A percentile compares a stretch with the other conserved stretches of the same genome.
These are phyloP conservation scores for Macrotus californicus DNA, from an alignment of 2,113 vertebrate species.

Conservation along the genomic window DNA sequence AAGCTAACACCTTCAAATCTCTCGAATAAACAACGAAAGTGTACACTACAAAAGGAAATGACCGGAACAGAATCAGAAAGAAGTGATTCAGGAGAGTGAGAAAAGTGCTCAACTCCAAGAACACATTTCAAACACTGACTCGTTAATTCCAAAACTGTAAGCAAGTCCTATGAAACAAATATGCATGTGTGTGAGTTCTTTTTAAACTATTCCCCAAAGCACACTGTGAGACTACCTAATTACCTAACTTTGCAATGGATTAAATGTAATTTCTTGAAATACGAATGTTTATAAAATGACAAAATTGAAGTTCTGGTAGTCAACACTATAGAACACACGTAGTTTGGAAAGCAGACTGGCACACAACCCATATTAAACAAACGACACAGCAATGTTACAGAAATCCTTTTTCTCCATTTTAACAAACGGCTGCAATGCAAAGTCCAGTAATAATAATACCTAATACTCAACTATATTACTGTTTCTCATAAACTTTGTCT, in stretches of 20 bases:
- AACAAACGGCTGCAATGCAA: neutral
- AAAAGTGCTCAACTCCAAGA: conserved; percentile 26
- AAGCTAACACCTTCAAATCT: conserved; percentile 69
- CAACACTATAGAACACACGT: neutral
- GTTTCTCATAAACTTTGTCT: conserved; percentile 32
- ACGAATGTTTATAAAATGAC: conserved; percentile 28
- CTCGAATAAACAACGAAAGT: conserved; percentile 67
- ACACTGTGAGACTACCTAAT: conserved; percentile 34
- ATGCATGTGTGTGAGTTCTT: neutral
- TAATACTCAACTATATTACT: neutral
- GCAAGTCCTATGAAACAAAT: conserved; percentile 14
- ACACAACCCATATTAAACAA: conserved; percentile 26
- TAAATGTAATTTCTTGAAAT: conserved; percentile 44
- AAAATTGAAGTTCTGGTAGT: conserved; percentile 4
- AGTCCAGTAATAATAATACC: neutral
- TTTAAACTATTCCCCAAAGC: neutral
- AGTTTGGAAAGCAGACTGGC: neutral
- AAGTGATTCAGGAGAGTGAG: neutral
- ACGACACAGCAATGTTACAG: neutral
- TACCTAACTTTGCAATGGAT: conserved; percentile 34
- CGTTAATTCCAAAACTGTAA: conserved; percentile 43
- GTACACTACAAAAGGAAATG: conserved; percentile 53
- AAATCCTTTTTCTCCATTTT: conserved; percentile 29
- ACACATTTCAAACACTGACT: conserved; percentile 51
- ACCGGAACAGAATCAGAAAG: conserved; percentile 40